A percentile compares a stretch with the other conserved stretches of the same genome.
phyloP scores from a whole-genome alignment of 2,113 vertebrate species.

The Cairina moschata region DNA sequence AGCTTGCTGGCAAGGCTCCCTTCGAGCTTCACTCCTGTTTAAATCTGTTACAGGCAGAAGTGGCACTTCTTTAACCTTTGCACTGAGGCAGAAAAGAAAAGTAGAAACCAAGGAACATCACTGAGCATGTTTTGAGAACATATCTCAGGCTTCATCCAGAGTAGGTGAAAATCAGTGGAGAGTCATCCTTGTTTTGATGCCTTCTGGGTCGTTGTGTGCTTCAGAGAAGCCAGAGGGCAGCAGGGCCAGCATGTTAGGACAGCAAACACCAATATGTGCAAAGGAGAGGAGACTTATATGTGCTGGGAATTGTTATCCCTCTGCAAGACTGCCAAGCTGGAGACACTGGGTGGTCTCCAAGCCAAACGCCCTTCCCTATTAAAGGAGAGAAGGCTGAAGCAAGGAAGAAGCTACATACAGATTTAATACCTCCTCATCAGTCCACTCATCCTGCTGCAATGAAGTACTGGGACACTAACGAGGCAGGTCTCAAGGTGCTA shows the following conservation, averaged over 20 bases:
- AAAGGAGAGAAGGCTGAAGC: not conserved
- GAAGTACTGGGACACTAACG: not conserved
- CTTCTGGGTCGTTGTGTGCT: not conserved
- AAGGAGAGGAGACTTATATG: not conserved
- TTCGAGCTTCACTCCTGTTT: slow-evolving; percentile 15
- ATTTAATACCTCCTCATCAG: not conserved
- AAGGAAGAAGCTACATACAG: not conserved
- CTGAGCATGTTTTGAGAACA: not conserved
- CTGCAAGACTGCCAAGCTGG: not conserved
- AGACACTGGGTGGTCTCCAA: not conserved
- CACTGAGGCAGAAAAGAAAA: not conserved
- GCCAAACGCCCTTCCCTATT: fast-evolving
- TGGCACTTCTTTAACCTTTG: slow-evolving; percentile 13
- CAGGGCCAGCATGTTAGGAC: fast-evolving
- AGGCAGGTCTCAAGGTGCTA: not conserved
- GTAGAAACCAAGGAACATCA: not conserved
- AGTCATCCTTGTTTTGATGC: not conserved
- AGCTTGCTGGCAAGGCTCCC: not conserved
- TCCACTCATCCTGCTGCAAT: not conserved
- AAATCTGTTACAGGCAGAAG: not conserved
- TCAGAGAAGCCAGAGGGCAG: not conserved
- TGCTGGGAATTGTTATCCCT: not conserved
- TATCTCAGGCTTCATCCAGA: not conserved
- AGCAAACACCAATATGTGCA: fast-evolving
- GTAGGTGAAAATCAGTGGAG: not conserved